Evolutionary conservation across 64 coral and sea anemone species (phyloP).

Genomic region (Acropora tenuis): DNA sequence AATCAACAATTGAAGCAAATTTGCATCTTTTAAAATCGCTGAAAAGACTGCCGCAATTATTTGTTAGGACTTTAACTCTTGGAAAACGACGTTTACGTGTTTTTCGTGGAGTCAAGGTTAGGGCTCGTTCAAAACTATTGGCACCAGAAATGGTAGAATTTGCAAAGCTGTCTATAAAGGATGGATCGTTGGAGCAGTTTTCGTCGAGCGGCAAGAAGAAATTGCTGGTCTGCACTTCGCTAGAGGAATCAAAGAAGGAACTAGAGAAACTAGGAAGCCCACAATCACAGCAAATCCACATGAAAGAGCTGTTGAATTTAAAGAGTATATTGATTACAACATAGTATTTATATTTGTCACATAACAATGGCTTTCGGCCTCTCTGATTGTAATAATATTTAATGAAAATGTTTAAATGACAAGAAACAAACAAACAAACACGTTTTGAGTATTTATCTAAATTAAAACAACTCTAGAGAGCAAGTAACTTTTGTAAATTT

Average conservation of each 20-base stretch:
- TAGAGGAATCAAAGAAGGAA: neutral
- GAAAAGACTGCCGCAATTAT: conserved; percentile 50
- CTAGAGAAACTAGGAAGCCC: no score
- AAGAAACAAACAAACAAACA: no score
- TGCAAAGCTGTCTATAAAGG: neutral
- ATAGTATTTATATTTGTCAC: no score
- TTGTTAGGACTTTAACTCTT: conserved; percentile 24
- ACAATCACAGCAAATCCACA: no score
- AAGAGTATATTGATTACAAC: no score
- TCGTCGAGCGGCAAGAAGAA: neutral
- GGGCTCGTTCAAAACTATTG: neutral
- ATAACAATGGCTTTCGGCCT: no score
- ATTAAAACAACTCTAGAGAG: no score
- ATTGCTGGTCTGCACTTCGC: neutral
- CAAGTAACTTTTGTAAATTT: no score
- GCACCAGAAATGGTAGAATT: neutral
- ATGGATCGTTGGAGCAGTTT: neutral
- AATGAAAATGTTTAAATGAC: no score
- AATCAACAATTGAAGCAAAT: conserved; percentile 49
- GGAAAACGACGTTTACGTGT: neutral
- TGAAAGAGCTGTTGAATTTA: no score
- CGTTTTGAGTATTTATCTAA: no score
- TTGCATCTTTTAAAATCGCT: conserved; percentile 39
- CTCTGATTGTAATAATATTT: no score
- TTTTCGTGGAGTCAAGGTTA: neutral